Evolutionary conservation across 2,888 invertebrate genomes (phyloP).

Genomic region (Lottia gigantea): DNA sequence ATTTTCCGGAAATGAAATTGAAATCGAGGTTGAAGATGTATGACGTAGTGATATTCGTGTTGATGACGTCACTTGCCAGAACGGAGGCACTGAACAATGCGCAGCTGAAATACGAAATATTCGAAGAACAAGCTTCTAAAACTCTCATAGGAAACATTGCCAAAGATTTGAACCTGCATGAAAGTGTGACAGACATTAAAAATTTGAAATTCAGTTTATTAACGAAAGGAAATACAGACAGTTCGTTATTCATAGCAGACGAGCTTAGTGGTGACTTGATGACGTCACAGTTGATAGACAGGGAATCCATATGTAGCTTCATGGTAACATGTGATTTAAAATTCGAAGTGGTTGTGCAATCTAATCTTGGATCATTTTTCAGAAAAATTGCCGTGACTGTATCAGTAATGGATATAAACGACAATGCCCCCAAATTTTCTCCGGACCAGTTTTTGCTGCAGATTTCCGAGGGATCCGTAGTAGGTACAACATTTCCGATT

Average conservation of each 20-base stretch:
- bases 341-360: constrained; percentile 37
- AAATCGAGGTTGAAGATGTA: too few species aligned
- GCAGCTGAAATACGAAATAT: constrained; percentile 40
- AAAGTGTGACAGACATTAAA: constrained; percentile 34
- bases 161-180: constrained; percentile 65
- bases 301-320: constrained; percentile 32
- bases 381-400: constrained; percentile 71
- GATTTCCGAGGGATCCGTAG: constrained; percentile 34
- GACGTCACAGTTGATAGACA: constrained; percentile 70
- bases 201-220: constrained; percentile 43
- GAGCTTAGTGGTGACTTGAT: constrained; percentile 85
- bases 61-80: too few species aligned
- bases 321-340: constrained; percentile 30
- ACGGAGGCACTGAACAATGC: too few species aligned
- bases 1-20: too few species aligned
- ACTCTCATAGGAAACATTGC: constrained; percentile 51
- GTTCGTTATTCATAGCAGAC: constrained; percentile 82
- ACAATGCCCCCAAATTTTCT: constrained; percentile 46
- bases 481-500: constrained; percentile 34
- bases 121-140: constrained; percentile 51
- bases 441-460: constrained; percentile 21
- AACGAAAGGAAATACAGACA: constrained; percentile 32
- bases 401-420: constrained; percentile 47
- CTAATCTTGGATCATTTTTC: constrained; percentile 63
- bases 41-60: too few species aligned